Evolutionary conservation across 1,140 invertebrate species (phyloP), one percentile per base, ranked within the genome.

Genomic region (Drosophila sproati): DNA sequence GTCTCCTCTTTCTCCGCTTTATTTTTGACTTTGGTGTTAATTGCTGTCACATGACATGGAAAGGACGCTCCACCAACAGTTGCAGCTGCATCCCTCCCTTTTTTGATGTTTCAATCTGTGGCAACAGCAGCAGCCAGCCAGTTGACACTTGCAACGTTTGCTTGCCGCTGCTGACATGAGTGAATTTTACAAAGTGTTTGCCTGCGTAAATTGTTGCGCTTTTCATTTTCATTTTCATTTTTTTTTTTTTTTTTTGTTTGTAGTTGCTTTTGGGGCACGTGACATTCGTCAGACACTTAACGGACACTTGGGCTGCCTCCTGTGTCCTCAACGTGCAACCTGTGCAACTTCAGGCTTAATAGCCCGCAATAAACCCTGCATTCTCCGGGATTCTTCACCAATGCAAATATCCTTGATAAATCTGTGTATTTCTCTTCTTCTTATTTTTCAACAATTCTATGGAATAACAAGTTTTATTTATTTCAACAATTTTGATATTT

Each of bases 41-140:
- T 87, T 87, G 82, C 82, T 87, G 82, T 87, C 82, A 87, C 82
- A 87, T 87, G 79, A 77, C 74, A 61, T 60, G 78, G 76, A 87
- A 72, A 81, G 69, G 59, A 10, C 37, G 39, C 55, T 45, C 3
- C 32, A 32, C 29, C 50, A 12, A 28, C n/a, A 29, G 55, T 52
- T 45, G 35, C 20, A 45, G 39, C 55, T 34, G n/a, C 55, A 31
- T 45, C 54, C 2, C 45, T 8, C 43, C 4, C 28, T n/a, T 20
- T n/a, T 31, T 72, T 88, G 83, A 88, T 83, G 85, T 80, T 88
- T 87, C 83, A 83, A 88, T 87, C 39, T 88, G 76, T 52, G 74
- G 74, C 73, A 70, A 75, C 60, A 79, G 63, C 80, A 75, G 35
- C 55, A 55, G 51, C 35, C n/a, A 5, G 28, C 20, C 39, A 55